Evolutionary conservation across 2,797 vertebrate genomes (phyloP).

Genomic region (Sebastolobus altivelis): DNA sequence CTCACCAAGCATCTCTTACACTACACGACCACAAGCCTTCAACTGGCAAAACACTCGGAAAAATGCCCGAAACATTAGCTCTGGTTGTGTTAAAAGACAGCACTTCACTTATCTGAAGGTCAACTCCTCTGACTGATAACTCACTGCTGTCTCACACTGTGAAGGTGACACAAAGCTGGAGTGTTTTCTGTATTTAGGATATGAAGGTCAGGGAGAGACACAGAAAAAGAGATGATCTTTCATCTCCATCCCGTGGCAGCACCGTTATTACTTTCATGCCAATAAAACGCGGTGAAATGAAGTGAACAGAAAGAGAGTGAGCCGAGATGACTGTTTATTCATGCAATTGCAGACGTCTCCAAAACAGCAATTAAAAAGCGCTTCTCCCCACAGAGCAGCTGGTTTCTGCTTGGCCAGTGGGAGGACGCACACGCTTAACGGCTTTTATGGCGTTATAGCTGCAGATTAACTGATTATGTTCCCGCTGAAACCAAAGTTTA

Average conservation of each 20-base stretch:
- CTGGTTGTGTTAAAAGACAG: not conserved
- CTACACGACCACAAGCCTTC: not conserved
- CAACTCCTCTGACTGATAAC: slow-evolving; percentile 41
- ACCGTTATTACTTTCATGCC: slow-evolving; percentile 12
- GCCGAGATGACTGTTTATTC: slow-evolving; percentile 23
- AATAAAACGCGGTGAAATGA: slow-evolving; percentile 25
- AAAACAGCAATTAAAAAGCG: slow-evolving; percentile 45
- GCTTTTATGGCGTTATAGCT: slow-evolving; percentile 29
- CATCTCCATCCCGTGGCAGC: not conserved
- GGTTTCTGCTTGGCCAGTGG: slow-evolving; percentile 38
- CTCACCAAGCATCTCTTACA: not conserved
- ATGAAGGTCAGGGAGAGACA: slow-evolving; percentile 38
- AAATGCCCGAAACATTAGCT: not conserved
- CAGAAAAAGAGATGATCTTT: slow-evolving; percentile 17
- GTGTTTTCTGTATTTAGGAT: slow-evolving; percentile 23
- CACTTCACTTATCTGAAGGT: slow-evolving; percentile 57
- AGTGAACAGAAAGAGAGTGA: slow-evolving; percentile 30
- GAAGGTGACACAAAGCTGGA: slow-evolving; percentile 39
- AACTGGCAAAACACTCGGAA: not conserved
- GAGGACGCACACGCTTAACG: slow-evolving; percentile 22
- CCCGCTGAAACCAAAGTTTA: slow-evolving; percentile 22
- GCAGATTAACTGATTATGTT: slow-evolving; percentile 40
- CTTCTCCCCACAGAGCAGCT: slow-evolving; percentile 26
- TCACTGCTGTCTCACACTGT: slow-evolving; percentile 12
- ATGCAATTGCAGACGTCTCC: slow-evolving; percentile 23